phyloP scores from a whole-genome alignment of 2,797 vertebrate genomes.

The Siniperca undulata region DNA sequence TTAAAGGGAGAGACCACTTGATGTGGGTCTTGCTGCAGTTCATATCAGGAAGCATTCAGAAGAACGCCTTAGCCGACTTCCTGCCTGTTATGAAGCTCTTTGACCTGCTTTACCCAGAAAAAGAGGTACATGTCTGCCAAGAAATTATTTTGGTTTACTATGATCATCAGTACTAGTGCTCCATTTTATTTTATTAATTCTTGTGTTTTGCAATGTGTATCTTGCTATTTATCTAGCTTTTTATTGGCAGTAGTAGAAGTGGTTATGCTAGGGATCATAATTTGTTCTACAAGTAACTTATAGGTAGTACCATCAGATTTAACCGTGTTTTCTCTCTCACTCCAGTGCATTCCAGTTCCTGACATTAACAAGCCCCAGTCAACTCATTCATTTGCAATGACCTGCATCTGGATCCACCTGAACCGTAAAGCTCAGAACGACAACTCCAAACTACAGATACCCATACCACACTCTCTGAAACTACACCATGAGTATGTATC shows the following conservation, averaged over 20 bases:
- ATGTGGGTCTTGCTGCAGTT: conserved; percentile 99
- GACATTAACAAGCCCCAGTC: conserved; percentile 99
- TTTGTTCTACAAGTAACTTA: background rate
- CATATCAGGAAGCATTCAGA: conserved; percentile 99
- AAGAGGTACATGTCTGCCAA: conserved; percentile 87
- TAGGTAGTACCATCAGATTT: background rate
- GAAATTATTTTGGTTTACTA: background rate
- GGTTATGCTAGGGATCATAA: background rate
- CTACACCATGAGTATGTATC: conserved; percentile 93
- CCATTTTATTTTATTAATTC: background rate
- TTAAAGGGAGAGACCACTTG: conserved; percentile 97
- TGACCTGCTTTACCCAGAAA: conserved; percentile 98
- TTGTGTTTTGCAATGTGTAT: background rate
- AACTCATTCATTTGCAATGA: conserved; percentile 99
- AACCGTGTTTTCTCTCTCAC: background rate
- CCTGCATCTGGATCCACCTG: conserved; percentile 99
- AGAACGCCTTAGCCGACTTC: conserved; percentile 97
- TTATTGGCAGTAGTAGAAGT: background rate
- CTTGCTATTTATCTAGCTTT: background rate
- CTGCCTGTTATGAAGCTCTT: conserved; percentile 99
- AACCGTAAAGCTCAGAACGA: conserved; percentile 98
- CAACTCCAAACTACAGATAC: conserved; percentile 97
- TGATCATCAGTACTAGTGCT: background rate
- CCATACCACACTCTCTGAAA: conserved; percentile 97
- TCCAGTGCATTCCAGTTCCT: conserved; percentile 97